These are phyloP conservation scores for Pristionchus maxplancki DNA, from an alignment of 2,888 invertebrate genomes.

Conservation along the genomic window DNA sequence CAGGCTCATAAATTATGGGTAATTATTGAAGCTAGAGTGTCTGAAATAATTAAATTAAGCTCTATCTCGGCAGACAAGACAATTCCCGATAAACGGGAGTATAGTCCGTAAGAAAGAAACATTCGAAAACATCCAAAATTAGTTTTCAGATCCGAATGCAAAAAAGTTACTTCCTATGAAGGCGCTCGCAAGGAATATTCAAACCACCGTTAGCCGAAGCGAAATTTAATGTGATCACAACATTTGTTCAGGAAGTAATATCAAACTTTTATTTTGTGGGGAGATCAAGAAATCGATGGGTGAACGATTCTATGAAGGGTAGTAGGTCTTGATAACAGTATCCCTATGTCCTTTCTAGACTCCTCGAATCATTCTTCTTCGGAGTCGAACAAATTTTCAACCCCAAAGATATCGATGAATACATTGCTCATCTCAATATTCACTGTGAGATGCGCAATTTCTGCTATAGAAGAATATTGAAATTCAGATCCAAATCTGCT, in stretches of 20 bases:
- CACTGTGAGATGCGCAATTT: neutral
- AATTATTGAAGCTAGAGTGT: neutral
- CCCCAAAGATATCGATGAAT: neutral
- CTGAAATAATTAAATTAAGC: neutral
- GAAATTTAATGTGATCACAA: neutral
- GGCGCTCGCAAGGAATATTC: neutral
- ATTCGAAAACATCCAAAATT: neutral
- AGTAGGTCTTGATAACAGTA: neutral
- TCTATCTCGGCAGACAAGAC: neutral
- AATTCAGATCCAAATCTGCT: neutral
- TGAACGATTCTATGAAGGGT: neutral
- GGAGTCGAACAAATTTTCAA: neutral
- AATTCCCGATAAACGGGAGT: neutral
- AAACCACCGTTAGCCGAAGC: neutral
- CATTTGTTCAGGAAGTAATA: neutral
- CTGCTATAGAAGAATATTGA: neutral
- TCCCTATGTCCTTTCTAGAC: neutral
- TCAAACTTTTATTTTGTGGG: neutral
- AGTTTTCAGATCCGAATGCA: neutral
- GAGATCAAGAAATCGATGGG: neutral
- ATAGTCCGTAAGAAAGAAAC: neutral
- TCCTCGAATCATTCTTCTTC: neutral
- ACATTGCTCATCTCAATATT: neutral
- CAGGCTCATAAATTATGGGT: neutral
- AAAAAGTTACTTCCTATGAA: neutral